These are phyloP conservation scores for Poeciliopsis prolifica DNA, from an alignment of 2,113 vertebrate species.

Conservation along the genomic window DNA sequence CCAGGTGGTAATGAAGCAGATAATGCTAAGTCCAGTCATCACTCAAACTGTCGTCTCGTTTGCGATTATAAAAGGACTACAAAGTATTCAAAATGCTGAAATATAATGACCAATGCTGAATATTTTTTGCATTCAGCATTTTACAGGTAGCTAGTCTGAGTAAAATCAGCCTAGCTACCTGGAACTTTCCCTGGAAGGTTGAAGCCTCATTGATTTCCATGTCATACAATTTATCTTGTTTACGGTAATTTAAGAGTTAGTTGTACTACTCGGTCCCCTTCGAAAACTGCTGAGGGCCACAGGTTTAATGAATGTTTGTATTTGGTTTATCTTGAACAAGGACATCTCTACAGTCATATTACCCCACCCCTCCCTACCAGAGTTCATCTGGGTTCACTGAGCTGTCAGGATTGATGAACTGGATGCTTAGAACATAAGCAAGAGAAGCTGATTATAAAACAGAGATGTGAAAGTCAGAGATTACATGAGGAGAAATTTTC, in stretches of 20 bases:
- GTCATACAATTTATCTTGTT: slow-evolving; percentile 59
- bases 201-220: slow-evolving; percentile 60
- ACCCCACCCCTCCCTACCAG: slow-evolving; percentile 40
- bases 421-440: slow-evolving; percentile 44
- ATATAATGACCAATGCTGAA: not conserved
- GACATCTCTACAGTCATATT: slow-evolving; percentile 56
- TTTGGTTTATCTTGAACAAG: slow-evolving; percentile 58
- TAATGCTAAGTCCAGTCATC: slow-evolving; percentile 32
- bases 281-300: slow-evolving; percentile 59
- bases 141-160: not conserved
- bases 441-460: slow-evolving; percentile 61
- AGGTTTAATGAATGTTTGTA: slow-evolving; percentile 49
- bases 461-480: slow-evolving; percentile 33
- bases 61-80: slow-evolving; percentile 16
- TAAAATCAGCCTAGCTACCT: slow-evolving; percentile 18
- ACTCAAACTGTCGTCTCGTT: slow-evolving; percentile 26
- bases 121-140: not conserved
- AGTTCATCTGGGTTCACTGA: slow-evolving; percentile 46
- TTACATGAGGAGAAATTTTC: slow-evolving; percentile 28
- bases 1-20: slow-evolving; percentile 29
- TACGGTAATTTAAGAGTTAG: slow-evolving; percentile 55
- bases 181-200: slow-evolving; percentile 31
- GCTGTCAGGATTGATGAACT: slow-evolving; percentile 36
- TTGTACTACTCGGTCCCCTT: slow-evolving; percentile 45
- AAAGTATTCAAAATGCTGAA: slow-evolving; percentile 1